Percentiles rank a stretch among this genome's conserved stretches.
These are phyloP conservation scores for Pyrocoelia pectoralis DNA, from an alignment of 2,888 invertebrate species.

Conservation along the genomic window DNA sequence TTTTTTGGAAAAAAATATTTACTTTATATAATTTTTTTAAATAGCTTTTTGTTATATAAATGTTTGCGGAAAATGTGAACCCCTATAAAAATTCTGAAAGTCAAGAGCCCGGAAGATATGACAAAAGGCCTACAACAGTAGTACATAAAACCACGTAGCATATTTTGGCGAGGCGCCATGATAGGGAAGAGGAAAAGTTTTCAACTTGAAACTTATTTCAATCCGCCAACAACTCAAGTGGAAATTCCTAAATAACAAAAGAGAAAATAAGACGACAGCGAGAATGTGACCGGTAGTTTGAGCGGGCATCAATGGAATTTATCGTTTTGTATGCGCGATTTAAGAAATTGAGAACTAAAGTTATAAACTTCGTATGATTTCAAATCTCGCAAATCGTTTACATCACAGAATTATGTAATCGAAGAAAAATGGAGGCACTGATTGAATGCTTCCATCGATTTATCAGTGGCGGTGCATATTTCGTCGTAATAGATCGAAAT, in stretches of 20 bases:
- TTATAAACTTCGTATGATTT: constrained; percentile 20
- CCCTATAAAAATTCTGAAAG: constrained; percentile 20
- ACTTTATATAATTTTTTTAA: constrained; percentile 17
- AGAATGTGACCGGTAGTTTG: constrained; percentile 42
- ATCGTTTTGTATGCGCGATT: constrained; percentile 47
- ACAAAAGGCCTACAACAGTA: constrained; percentile 19
- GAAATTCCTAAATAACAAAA: constrained; percentile 49
- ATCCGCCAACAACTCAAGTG: constrained; percentile 43
- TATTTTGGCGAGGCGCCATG: constrained; percentile 36
- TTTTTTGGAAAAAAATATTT: constrained; percentile 2
- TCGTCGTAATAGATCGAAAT: no score
- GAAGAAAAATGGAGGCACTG: no score
- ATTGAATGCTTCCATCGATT: no score
- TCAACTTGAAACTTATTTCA: constrained; percentile 35
- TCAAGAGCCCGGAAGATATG: constrained; percentile 28
- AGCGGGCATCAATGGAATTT: constrained; percentile 45
- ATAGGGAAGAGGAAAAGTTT: constrained; percentile 33
- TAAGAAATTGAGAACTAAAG: constrained; percentile 30
- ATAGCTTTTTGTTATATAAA: constrained; percentile 7
- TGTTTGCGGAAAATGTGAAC: constrained; percentile 14
- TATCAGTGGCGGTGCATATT: no score
- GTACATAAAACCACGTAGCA: constrained; percentile 30
- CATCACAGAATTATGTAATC: no score
- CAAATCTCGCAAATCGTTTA: constrained; percentile 14
- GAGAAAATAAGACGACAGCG: constrained; percentile 37